A percentile compares a stretch with the other conserved stretches of the same genome.
These are phyloP conservation scores for Lathronympha strigana DNA, from an alignment of 2,888 invertebrate genomes.

Conservation along the genomic window DNA sequence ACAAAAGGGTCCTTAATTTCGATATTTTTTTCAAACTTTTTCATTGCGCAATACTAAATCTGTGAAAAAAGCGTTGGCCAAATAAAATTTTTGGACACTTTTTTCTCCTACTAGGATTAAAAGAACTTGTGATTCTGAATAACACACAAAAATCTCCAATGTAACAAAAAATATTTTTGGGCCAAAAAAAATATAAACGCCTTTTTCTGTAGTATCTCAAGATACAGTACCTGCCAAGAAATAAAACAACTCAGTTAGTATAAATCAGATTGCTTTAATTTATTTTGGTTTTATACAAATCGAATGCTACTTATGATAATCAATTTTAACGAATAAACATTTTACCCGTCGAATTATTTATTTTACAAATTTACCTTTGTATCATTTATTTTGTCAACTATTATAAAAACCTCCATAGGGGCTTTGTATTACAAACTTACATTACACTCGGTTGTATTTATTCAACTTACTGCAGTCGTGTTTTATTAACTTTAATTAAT, in stretches of 20 bases:
- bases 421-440: constrained; percentile 81
- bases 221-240: no score
- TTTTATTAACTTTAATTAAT: constrained; percentile 67
- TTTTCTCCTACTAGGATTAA: no score
- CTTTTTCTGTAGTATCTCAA: no score
- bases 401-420: constrained; percentile 84
- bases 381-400: constrained; percentile 72
- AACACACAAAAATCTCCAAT: no score
- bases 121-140: no score
- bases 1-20: no score
- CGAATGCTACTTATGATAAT: constrained; percentile 84
- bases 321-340: constrained; percentile 82
- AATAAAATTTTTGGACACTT: no score
- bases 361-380: constrained; percentile 83
- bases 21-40: no score
- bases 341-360: constrained; percentile 78
- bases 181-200: no score
- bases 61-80: no score
- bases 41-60: no score
- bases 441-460: constrained; percentile 75
- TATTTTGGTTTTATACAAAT: constrained; percentile 84
- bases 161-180: no score
- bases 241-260: constrained; percentile 74
- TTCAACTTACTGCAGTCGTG: constrained; percentile 75
- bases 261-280: constrained; percentile 85